Base-by-base conservation (phyloP, 2,888 invertebrate species). In the Parnassius mnemosyne region DNA sequence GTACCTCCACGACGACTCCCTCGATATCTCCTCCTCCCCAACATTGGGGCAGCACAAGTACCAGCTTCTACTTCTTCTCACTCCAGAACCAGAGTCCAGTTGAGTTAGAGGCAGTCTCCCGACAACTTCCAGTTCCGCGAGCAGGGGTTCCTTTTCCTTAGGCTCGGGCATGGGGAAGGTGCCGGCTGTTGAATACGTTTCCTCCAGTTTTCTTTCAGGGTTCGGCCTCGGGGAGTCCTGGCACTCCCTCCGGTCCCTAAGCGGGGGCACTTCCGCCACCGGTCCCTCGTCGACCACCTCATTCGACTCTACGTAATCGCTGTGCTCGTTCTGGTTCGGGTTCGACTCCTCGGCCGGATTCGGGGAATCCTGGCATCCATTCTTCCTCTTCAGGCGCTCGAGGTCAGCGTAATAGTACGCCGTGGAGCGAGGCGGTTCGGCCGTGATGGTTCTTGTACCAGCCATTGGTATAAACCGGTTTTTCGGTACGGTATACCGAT, bases 361-460 rank as follows among this genome's bases (percentile, higher is more conserved):
- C 3, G 3, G 25, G 25, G 25, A 25, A 25, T 53, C 44, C 10
- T 52, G 55, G 51, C 53, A 47, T 60, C 66, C 58, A 60, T 69
- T 82, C 66, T 84, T 85, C 51, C 92, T 84, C 71, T 93, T 93
- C 16, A 93, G 84, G 1, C 92, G 86, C 54, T 93, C 93, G 1
- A 93, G 78, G 68, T 93, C 93, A 0, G 93, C 93, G 80, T 93
- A 94, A 78, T 92, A 91, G 72, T 92, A 92, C 0, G 92, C 90
- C 65, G 93, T 93, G 67, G 93, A 93, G 73, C 93, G 93, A 68
- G 93, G 93, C 12, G 92, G 93, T 78, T 93, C 93, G 54, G 87
- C 89, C 71, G 85, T 84, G 50, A 86, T 76, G 61, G 88, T 86
- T 64, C 91, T 73, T 1, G 76, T 78, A 0, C 82, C 81, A 44